Percentiles rank a stretch among this genome's conserved stretches.
Evolutionary conservation across 2,888 invertebrate genomes (phyloP).

Genomic region (Rotaria socialis): DNA sequence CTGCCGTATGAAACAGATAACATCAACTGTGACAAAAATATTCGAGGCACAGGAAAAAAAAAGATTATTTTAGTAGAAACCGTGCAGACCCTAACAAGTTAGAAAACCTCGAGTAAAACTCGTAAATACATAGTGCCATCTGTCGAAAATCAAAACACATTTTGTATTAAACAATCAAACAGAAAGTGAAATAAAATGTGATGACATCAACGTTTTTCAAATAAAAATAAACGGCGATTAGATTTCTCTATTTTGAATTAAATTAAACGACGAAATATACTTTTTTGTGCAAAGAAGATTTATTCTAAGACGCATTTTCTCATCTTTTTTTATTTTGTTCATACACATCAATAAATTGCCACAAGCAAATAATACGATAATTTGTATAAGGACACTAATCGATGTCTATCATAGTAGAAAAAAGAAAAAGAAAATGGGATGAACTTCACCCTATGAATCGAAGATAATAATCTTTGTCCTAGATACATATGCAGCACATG

Average conservation of each 20-base stretch:
- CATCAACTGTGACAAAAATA: background rate
- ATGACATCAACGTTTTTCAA: too few relatives aligned
- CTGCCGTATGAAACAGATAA: background rate
- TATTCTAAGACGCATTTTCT: background rate
- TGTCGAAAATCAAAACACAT: background rate
- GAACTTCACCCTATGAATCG: background rate
- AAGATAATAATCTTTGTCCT: background rate
- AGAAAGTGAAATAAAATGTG: too few relatives aligned
- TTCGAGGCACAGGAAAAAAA: background rate
- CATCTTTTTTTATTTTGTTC: background rate
- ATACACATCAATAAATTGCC: background rate
- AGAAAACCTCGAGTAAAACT: background rate
- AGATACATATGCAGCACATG: background rate
- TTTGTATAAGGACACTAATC: background rate
- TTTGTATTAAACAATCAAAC: too few relatives aligned
- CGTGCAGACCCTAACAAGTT: too few relatives aligned
- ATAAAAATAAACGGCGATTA: too few relatives aligned
- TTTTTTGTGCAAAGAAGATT: background rate
- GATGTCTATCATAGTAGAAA: background rate
- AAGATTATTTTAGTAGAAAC: too few relatives aligned
- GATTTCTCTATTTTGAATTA: too few relatives aligned
- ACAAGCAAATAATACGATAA: background rate
- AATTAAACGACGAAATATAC: background rate
- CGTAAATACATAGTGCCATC: background rate
- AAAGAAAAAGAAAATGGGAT: background rate